Evolutionary conservation across 2,113 vertebrate species (phyloP), one percentile per base, ranked within the genome.

Genomic region (Monopterus albus): DNA sequence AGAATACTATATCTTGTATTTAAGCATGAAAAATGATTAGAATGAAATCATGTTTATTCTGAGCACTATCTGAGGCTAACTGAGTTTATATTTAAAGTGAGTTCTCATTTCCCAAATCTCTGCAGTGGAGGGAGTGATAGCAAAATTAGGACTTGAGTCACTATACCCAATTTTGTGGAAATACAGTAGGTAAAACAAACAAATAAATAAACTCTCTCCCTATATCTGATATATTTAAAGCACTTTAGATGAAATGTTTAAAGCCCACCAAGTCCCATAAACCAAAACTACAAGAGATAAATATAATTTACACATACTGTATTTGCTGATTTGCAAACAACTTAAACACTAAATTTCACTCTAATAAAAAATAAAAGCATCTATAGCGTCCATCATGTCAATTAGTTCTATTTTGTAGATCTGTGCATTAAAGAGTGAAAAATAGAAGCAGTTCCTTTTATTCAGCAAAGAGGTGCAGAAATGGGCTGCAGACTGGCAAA

Each of bases 401-500:
- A 64, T 53, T 65, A 72, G 38, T 70, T 51, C 20, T 7, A 35
- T 18, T 21, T 21, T 58, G 18, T 38, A 28, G 36, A 6, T 59
- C 49, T 51, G 31, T 25, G 47, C 15, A 39, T 15, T 68, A 11
- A 72, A 31, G 47, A 50, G 13, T 5, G 26, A 59, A 69, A 26
- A 73, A 68, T 23, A 46, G 47, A 46, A 20, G 4, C 13, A 35
- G 42, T 28, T 62, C 45, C 36, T 78, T 67, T 80, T 33, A 36
- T 66, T 35, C 45, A 46, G 21, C 29, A 50, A 18, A 63, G 29
- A 62, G 45, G 11, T 35, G 28, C 7, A 69, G 51, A 72, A 65
- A 55, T 26, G 25, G n/a, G 61, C 11, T 28, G 58, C 49, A 55
- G 46, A n/a, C 38, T 62, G 49, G 60, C 62, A 71, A 66, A 79